phyloP scores from a whole-genome alignment of 2,797 vertebrate genomes.

The Pelobates cultripes region DNA sequence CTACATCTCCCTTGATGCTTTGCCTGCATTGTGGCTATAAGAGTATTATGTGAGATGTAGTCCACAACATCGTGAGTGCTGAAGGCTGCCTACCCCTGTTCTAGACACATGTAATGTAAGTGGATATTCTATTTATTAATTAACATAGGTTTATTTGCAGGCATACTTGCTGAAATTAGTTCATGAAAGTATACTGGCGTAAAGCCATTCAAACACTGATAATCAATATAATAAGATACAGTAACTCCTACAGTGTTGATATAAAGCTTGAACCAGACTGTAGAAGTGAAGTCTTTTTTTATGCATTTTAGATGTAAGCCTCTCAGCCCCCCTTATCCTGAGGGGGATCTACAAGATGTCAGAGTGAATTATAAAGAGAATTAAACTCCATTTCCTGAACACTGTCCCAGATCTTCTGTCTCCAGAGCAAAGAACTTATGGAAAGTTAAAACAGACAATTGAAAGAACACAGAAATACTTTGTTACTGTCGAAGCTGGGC shows the following conservation, averaged over 20 bases:
- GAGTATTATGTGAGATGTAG: too few relatives aligned
- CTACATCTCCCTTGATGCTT: too few relatives aligned
- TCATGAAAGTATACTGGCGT: too few relatives aligned
- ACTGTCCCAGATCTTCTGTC: constrained; percentile 36
- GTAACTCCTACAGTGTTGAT: neutral
- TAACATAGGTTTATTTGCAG: too few relatives aligned
- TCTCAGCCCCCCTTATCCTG: neutral
- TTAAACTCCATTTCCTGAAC: constrained; percentile 28
- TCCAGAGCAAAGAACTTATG: constrained; percentile 10
- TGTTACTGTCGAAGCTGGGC: constrained; percentile 40
- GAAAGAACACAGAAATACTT: constrained; percentile 37
- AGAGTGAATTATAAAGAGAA: constrained; percentile 25
- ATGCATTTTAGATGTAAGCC: neutral
- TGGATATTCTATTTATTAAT: too few relatives aligned
- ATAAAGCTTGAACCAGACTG: neutral
- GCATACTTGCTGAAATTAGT: too few relatives aligned
- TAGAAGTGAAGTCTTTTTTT: neutral
- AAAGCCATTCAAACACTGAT: too few relatives aligned
- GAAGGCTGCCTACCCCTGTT: too few relatives aligned
- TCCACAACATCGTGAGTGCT: too few relatives aligned
- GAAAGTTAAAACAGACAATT: constrained; percentile 46
- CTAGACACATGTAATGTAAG: too few relatives aligned
- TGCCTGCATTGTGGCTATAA: too few relatives aligned
- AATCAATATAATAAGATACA: neutral
- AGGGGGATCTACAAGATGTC: constrained; percentile 26